Evolutionary conservation across 2,888 invertebrate genomes (phyloP).

Genomic region (Mesoligia furuncula): DNA sequence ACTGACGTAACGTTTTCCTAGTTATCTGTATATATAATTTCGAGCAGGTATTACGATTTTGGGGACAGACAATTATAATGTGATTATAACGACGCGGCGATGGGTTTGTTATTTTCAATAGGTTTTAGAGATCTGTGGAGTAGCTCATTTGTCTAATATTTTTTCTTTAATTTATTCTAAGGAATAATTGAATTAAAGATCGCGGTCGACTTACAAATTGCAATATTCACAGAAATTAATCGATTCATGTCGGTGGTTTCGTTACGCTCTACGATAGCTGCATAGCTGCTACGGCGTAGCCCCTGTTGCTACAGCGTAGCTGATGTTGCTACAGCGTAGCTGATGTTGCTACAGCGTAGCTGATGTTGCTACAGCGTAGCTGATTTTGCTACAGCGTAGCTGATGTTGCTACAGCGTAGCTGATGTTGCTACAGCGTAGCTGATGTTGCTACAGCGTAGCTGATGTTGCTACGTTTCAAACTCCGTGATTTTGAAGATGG

Average conservation of each 20-base stretch:
- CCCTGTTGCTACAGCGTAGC: constrained; percentile 4
- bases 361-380: neutral
- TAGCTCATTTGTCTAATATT: neutral
- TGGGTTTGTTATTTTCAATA: constrained; percentile 21
- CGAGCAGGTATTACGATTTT: neutral
- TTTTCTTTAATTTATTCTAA: neutral
- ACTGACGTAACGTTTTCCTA: constrained; percentile 1
- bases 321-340: neutral
- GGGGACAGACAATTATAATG: constrained; percentile 12
- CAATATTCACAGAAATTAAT: neutral
- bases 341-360: neutral
- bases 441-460: constrained; percentile 3
- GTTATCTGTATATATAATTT: constrained; percentile 12
- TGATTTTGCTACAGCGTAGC: constrained; percentile 25
- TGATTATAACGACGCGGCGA: constrained; percentile 23
- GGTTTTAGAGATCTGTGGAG: constrained; percentile 27
- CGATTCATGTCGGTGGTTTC: neutral
- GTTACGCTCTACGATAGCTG: neutral
- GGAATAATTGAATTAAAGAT: neutral
- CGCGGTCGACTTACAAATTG: neutral
- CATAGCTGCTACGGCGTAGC: constrained; percentile 26
- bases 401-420: neutral
- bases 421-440: constrained; percentile 33
- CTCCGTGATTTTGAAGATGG: neutral
- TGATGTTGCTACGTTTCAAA: neutral